phyloP scores from a whole-genome alignment of 2,888 invertebrate genomes.

The Xanthorhoe spadicearia region DNA sequence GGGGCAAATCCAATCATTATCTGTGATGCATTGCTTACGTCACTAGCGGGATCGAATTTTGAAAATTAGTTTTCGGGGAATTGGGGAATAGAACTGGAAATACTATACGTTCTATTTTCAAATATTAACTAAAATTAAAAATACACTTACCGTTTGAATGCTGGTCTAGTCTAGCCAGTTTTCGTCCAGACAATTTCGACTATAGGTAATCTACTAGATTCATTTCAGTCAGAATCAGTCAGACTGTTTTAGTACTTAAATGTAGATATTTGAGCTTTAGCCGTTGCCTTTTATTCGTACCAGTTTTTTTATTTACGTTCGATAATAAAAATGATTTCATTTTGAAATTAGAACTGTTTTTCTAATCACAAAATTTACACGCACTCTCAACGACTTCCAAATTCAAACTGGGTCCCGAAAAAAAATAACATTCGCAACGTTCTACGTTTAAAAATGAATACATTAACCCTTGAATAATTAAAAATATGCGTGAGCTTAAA shows the following conservation, averaged over 20 bases:
- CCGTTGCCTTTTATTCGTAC: not conserved
- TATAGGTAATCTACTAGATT: not conserved
- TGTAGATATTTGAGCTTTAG: not conserved
- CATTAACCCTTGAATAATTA: conserved; percentile 84
- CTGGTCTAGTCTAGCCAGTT: not conserved
- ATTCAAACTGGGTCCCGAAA: conserved; percentile 68
- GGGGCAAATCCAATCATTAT: conserved; percentile 84
- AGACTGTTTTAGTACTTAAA: not conserved
- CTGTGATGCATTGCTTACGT: conserved; percentile 82
- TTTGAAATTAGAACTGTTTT: conserved; percentile 8
- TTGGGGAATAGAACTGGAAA: conserved; percentile 3
- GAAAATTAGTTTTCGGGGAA: conserved; percentile 54
- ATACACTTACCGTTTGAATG: not conserved
- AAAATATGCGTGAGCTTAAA: conserved; percentile 83
- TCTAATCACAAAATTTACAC: conserved; percentile 38
- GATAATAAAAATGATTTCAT: not conserved
- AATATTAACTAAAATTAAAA: not conserved
- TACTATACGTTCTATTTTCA: not conserved
- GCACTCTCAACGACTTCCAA: conserved; percentile 68
- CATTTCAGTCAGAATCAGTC: not conserved
- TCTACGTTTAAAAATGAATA: conserved; percentile 65
- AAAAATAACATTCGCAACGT: conserved; percentile 65
- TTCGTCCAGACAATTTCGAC: not conserved
- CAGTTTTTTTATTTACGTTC: not conserved
- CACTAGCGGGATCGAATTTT: conserved; percentile 69